phyloP scores from a whole-genome alignment of 2,113 vertebrate species.

The Sinocyclocheilus anshuiensis region DNA sequence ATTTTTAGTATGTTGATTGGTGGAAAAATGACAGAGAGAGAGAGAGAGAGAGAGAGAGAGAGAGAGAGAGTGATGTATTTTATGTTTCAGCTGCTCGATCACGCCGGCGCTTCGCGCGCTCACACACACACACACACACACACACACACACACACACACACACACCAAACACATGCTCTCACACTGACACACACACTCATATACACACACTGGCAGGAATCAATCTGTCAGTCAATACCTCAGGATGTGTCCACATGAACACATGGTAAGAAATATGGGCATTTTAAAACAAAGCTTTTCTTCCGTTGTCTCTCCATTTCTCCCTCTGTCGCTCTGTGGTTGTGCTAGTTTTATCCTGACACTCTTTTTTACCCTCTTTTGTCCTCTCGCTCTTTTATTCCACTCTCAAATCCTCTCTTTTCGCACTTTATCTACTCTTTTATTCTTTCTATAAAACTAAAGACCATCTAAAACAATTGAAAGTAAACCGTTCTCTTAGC shows the following conservation, averaged over 20 bases:
- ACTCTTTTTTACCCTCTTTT: background rate
- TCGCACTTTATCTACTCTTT: background rate
- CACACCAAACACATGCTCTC: slow-evolving; percentile 62
- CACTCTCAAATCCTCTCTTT: background rate
- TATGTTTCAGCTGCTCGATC: no score
- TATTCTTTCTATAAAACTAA: background rate
- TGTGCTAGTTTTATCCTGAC: background rate
- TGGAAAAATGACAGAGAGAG: slow-evolving; percentile 32
- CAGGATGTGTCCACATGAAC: slow-evolving; percentile 60
- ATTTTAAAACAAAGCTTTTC: background rate
- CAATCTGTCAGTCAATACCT: slow-evolving; percentile 71
- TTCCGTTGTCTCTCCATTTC: background rate
- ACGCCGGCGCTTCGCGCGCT: no score
- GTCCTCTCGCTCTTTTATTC: background rate
- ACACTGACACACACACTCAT: slow-evolving; percentile 59
- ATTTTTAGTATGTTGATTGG: background rate
- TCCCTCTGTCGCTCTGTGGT: background rate
- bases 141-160: no score
- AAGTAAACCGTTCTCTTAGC: background rate
- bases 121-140: no score
- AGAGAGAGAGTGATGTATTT: no score
- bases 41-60: slow-evolving; percentile 71
- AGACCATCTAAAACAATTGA: background rate
- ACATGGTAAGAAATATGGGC: slow-evolving; percentile 72
- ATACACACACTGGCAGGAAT: slow-evolving; percentile 43